Conservation (phyloP, 2,888 invertebrate species). For the Lamproptera curius region DNA sequence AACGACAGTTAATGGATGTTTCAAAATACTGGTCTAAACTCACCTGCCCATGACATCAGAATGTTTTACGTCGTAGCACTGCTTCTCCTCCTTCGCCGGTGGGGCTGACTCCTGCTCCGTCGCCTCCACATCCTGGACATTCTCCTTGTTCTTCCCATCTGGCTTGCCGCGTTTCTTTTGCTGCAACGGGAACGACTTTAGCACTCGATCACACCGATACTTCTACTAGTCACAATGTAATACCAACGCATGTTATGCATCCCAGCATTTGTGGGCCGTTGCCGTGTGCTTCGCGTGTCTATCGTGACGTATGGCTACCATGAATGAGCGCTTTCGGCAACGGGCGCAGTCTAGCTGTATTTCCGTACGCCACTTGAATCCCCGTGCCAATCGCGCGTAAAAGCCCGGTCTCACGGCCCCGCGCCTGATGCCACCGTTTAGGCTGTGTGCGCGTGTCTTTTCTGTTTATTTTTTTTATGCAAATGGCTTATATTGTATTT, state of each 20-base stretch:
- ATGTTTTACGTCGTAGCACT: slow-evolving; percentile 76
- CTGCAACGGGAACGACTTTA: slow-evolving; percentile 31
- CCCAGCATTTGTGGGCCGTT: slow-evolving; percentile 40
- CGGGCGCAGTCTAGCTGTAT: slow-evolving; percentile 65
- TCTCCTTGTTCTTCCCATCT: slow-evolving; percentile 57
- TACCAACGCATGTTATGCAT: slow-evolving; percentile 54
- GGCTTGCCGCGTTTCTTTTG: slow-evolving; percentile 61
- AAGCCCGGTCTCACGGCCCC: slow-evolving; percentile 62
- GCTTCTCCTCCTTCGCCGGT: slow-evolving; percentile 30
- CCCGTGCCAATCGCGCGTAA: slow-evolving; percentile 62
- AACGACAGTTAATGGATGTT: no score
- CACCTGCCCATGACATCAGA: slow-evolving; percentile 81
- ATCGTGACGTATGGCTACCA: slow-evolving; percentile 49
- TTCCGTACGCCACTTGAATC: slow-evolving; percentile 66
- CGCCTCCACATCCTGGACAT: slow-evolving; percentile 40
- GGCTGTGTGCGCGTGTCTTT: slow-evolving; percentile 1
- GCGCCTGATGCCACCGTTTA: slow-evolving; percentile 52
- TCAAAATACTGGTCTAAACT: no score
- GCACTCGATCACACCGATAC: neutral
- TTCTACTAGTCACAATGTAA: neutral
- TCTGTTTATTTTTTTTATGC: neutral
- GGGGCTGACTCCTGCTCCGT: slow-evolving; percentile 29
- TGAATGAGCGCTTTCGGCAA: slow-evolving; percentile 55
- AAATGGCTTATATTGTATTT: no score
- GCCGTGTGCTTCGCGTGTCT: slow-evolving; percentile 32